Percentiles rank a stretch among this genome's conserved stretches.
Conservation (phyloP, 2,797 vertebrate species). For the Sebastiscus albofasciatus region DNA sequence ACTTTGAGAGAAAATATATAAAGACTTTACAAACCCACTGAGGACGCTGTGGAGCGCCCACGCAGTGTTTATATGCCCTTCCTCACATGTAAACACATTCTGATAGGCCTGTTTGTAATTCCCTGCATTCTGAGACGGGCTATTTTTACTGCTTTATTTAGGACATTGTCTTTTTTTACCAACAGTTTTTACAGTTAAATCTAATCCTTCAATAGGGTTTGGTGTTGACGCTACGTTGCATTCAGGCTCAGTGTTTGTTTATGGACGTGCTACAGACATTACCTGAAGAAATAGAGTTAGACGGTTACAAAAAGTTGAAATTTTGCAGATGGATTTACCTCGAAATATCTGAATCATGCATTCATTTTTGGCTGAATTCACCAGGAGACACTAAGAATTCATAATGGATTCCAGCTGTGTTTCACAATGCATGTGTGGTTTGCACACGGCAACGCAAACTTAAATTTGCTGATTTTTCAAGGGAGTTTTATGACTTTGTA, state of each 20-base stretch:
- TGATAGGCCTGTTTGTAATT: neutral
- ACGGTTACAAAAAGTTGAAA: neutral
- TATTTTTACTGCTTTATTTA: neutral
- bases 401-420: neutral
- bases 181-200: neutral
- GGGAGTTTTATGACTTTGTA: neutral
- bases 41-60: neutral
- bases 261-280: neutral
- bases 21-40: constrained; percentile 6
- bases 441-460: neutral
- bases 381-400: neutral
- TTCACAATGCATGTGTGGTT: neutral
- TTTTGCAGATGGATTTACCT: neutral
- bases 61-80: neutral
- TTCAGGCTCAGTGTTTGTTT: neutral
- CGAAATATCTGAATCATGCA: neutral
- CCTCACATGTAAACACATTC: neutral
- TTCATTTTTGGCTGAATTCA: neutral
- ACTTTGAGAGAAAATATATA: neutral
- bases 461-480: neutral
- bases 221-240: neutral
- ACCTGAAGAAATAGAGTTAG: neutral
- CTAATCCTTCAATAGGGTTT: neutral
- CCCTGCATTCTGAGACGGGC: neutral
- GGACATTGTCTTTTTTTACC: neutral